Conservation (phyloP, 2,797 vertebrate genomes). For the Sebastes flavidus region DNA sequence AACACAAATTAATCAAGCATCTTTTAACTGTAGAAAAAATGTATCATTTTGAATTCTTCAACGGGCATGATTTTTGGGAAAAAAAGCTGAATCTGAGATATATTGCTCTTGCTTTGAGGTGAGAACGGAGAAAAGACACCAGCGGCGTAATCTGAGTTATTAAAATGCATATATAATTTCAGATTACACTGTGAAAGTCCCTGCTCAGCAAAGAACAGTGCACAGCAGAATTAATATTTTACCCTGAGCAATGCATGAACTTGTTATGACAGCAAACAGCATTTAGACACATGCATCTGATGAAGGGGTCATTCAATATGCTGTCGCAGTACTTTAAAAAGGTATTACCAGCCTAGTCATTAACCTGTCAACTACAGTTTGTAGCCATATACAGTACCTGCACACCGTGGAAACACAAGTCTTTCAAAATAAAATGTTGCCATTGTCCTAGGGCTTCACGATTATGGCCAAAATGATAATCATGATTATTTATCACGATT, state of each 20-base stretch:
- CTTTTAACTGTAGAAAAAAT: slow-evolving; percentile 13
- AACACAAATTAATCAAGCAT: slow-evolving; percentile 43
- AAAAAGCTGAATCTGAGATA: background rate
- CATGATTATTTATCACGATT: too few species aligned
- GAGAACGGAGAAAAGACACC: slow-evolving; percentile 11
- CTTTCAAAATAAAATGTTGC: background rate
- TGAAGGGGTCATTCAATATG: background rate
- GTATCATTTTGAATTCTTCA: background rate
- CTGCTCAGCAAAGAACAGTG: slow-evolving; percentile 6
- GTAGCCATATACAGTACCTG: background rate
- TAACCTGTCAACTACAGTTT: slow-evolving; percentile 10
- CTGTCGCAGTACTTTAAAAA: slow-evolving; percentile 6
- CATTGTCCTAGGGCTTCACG: background rate
- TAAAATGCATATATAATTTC: slow-evolving; percentile 36
- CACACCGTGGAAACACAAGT: background rate
- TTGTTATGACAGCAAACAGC: slow-evolving; percentile 17
- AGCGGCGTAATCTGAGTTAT: slow-evolving; percentile 23
- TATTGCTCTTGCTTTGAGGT: slow-evolving; percentile 17
- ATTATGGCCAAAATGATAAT: background rate
- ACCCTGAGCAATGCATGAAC: slow-evolving; percentile 15
- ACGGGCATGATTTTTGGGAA: background rate
- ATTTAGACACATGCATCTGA: background rate
- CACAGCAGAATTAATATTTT: slow-evolving; percentile 1
- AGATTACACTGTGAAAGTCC: slow-evolving; percentile 11
- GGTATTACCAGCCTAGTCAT: background rate